Evolutionary conservation across 2,113 vertebrate species (phyloP).

Genomic region (Anarrhichthys ocellatus): DNA sequence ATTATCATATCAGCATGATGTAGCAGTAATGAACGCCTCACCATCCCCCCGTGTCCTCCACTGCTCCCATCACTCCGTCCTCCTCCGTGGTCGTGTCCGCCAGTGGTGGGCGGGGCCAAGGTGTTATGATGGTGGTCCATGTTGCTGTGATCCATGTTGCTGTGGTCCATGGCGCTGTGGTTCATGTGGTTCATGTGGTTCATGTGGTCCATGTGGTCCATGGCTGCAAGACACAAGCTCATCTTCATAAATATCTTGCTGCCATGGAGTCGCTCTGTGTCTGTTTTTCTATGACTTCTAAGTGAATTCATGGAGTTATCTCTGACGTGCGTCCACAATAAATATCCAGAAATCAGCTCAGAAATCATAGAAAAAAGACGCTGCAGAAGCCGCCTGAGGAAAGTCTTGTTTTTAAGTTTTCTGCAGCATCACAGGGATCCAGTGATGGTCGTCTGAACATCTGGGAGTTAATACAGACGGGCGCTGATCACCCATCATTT

Average conservation of each 20-base stretch:
- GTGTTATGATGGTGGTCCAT: conserved; percentile 40
- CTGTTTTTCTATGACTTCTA: no score
- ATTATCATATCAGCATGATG: not conserved
- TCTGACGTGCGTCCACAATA: not conserved
- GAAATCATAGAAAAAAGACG: not conserved
- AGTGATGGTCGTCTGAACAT: no score
- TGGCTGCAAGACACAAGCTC: conserved; percentile 1
- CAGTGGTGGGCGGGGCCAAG: conserved; percentile 30
- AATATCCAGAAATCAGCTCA: not conserved
- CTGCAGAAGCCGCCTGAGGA: no score
- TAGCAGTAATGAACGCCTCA: conserved; percentile 72
- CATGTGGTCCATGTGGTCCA: conserved; percentile 30
- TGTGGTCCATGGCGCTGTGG: conserved; percentile 21
- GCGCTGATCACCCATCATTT: no score
- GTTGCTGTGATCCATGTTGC: conserved; percentile 40
- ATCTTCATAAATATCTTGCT: no score
- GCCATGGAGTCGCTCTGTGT: no score
- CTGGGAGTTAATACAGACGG: no score
- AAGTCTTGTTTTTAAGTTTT: no score
- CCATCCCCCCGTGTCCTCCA: conserved; percentile 68
- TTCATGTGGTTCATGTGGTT: conserved; percentile 28
- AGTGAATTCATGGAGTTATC: no score
- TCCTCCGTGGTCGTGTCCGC: conserved; percentile 50
- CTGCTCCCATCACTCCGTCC: conserved; percentile 63
- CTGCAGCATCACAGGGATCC: no score